Percentiles rank a stretch among this genome's conserved stretches.
These are phyloP conservation scores for Andrena hattorfiana DNA, from an alignment of 2,888 invertebrate genomes.

Conservation along the genomic window DNA sequence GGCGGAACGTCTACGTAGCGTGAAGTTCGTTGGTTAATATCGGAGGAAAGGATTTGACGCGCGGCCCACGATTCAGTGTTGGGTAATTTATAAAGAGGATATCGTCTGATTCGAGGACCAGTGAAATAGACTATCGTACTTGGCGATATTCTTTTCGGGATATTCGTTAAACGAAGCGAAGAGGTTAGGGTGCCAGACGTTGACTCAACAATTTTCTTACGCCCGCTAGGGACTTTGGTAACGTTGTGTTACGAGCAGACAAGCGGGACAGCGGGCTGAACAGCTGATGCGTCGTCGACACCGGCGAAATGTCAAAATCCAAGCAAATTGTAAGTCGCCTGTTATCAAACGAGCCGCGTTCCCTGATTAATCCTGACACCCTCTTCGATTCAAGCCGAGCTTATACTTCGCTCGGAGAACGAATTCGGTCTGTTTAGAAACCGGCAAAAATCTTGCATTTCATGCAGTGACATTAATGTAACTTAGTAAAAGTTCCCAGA, in stretches of 20 bases:
- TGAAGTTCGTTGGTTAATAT: conserved; percentile 13
- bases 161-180: conserved; percentile 18
- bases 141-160: conserved; percentile 12
- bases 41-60: background rate
- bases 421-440: conserved; percentile 4
- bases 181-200: conserved; percentile 80
- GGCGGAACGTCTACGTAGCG: conserved; percentile 10
- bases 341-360: conserved; percentile 2
- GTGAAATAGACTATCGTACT: background rate
- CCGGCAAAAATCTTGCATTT: conserved; percentile 15
- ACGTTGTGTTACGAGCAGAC: conserved; percentile 62
- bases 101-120: background rate
- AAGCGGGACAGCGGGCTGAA: conserved; percentile 75
- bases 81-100: conserved; percentile 2
- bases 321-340: conserved; percentile 83
- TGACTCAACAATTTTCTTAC: conserved; percentile 82
- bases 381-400: background rate
- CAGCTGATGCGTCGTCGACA: conserved; percentile 83
- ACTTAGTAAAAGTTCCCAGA: conserved; percentile 56
- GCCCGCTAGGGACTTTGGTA: conserved; percentile 77
- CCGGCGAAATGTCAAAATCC: conserved; percentile 85
- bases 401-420: conserved; percentile 5
- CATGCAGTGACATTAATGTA: conserved; percentile 33
- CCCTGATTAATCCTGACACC: background rate
- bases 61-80: background rate